These are phyloP conservation scores for Macrocentrus cingulum DNA, from an alignment of 1,140 invertebrate species.

Conservation along the genomic window DNA sequence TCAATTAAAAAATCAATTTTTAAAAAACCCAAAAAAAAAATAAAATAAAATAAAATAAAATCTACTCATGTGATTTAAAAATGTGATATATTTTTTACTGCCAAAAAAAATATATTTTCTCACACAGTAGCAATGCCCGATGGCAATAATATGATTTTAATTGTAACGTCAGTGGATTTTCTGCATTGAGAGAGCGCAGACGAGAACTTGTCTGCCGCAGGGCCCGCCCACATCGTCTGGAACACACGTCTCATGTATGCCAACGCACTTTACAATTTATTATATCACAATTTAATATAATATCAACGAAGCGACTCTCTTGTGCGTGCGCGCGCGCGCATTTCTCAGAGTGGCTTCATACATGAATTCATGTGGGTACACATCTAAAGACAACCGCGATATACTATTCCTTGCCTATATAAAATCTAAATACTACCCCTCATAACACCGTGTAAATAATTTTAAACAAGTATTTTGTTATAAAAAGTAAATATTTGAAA, in stretches of 20 bases:
- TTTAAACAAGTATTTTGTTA: no score
- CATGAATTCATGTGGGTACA: no score
- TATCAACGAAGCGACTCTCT: constrained; percentile 4
- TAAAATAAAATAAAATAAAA: constrained; percentile 10
- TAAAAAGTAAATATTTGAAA: no score
- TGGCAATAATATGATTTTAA: constrained; percentile 23
- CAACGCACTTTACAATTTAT: constrained; percentile 18
- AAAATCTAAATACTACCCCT: no score
- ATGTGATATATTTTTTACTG: no score
- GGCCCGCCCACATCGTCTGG: constrained; percentile 17
- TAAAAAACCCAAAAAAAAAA: neutral
- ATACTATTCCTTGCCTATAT: no score
- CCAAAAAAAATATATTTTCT: constrained; percentile 1
- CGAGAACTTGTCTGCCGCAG: constrained; percentile 4
- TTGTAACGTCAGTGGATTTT: constrained; percentile 14
- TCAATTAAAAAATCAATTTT: neutral
- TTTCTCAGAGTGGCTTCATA: no score
- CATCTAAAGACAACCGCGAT: no score
- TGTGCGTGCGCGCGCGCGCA: no score
- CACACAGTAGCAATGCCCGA: constrained; percentile 10
- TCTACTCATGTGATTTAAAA: constrained; percentile 7
- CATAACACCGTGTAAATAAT: no score
- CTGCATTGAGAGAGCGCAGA: constrained; percentile 2
- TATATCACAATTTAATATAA: constrained; percentile 11
- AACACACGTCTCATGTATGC: constrained; percentile 15